Evolutionary conservation across 1,140 invertebrate genomes (phyloP).

Genomic region (Ectropis grisescens): DNA sequence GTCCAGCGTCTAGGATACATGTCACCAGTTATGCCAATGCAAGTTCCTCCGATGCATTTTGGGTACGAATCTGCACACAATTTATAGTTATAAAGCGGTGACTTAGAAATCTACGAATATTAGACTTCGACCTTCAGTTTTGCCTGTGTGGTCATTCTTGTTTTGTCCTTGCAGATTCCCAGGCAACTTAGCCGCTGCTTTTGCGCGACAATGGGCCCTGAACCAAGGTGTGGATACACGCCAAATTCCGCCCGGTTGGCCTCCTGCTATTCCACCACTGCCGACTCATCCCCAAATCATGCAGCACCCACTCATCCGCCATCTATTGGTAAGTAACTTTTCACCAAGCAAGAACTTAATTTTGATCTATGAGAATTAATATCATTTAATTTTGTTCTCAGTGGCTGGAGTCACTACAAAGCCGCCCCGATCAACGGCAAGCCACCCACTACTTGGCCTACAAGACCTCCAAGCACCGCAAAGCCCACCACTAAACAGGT

Average conservation of each 20-base stretch:
- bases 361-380: too few species aligned
- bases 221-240: constrained; percentile 22
- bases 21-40: constrained; percentile 25
- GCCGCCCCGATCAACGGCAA: constrained; percentile 25
- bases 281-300: constrained; percentile 85
- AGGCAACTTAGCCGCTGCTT: too few species aligned
- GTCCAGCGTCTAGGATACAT: constrained; percentile 35
- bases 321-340: constrained; percentile 45
- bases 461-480: constrained; percentile 31
- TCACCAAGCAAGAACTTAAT: too few species aligned
- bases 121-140: too few species aligned
- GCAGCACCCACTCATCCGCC: constrained; percentile 83
- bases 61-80: too few species aligned
- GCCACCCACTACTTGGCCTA: constrained; percentile 52
- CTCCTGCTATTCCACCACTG: constrained; percentile 75
- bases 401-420: constrained; percentile 30
- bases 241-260: constrained; percentile 70
- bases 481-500: constrained; percentile 42
- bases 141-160: too few species aligned
- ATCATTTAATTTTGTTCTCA: too few species aligned
- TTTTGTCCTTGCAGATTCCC: too few species aligned
- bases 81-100: too few species aligned
- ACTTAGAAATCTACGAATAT: too few species aligned
- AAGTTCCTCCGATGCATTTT: constrained; percentile 21
- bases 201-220: too few species aligned